Percentiles rank a stretch among this genome's conserved stretches.
Evolutionary conservation across 1,140 invertebrate species (phyloP).

Genomic region (Drosophila albomicans): DNA sequence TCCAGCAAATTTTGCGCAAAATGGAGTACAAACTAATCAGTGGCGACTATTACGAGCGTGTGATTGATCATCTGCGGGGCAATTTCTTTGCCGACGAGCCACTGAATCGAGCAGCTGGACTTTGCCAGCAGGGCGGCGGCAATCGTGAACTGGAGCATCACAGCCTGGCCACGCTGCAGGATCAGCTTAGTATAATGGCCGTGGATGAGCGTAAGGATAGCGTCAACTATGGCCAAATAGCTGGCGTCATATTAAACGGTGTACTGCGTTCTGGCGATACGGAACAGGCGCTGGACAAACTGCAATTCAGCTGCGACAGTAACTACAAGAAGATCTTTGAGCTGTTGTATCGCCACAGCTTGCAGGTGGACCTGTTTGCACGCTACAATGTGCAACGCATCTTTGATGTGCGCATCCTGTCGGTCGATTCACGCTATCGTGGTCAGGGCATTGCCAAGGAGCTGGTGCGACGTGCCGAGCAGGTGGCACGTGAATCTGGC

Average conservation of each 20-base stretch:
- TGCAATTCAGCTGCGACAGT: conserved; percentile 86
- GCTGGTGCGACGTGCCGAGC: conserved; percentile 88
- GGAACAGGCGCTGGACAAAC: conserved; percentile 86
- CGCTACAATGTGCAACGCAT: conserved; percentile 89
- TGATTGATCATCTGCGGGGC: conserved; percentile 89
- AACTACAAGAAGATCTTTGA: conserved; percentile 89
- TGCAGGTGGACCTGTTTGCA: conserved; percentile 87
- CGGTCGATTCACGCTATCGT: conserved; percentile 89
- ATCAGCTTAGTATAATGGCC: conserved; percentile 90
- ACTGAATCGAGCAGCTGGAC: conserved; percentile 90
- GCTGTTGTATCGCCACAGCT: conserved; percentile 88
- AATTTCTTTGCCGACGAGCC: conserved; percentile 93
- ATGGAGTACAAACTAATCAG: conserved; percentile 86
- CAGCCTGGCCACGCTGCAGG: conserved; percentile 88
- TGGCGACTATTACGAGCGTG: conserved; percentile 86
- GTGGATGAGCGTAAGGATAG: conserved; percentile 57
- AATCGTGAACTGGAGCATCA: conserved; percentile 91
- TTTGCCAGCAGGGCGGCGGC: conserved; percentile 88
- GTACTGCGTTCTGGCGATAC: conserved; percentile 87
- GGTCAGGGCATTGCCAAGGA: conserved; percentile 90
- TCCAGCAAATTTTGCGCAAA: not conserved
- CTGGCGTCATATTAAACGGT: conserved; percentile 89
- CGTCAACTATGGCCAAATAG: conserved; percentile 86
- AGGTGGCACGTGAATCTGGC: conserved; percentile 88
- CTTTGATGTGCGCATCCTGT: conserved; percentile 93